A percentile compares a stretch with the other conserved stretches of the same genome.
Conservation (phyloP, 2,888 invertebrate species). For the Diploptera punctata region DNA sequence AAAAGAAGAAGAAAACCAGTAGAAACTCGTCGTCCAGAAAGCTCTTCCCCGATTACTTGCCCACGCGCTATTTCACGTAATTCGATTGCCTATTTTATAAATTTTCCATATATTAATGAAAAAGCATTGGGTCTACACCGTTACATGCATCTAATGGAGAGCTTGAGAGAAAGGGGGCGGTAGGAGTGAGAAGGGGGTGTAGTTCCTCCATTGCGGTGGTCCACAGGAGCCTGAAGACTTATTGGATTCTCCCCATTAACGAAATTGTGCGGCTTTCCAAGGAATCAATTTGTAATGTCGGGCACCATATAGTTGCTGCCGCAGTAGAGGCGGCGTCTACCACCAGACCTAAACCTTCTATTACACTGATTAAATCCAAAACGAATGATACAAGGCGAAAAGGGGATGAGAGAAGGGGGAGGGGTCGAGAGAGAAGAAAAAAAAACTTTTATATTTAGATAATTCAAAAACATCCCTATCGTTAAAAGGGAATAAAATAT, state of each 20-base stretch:
- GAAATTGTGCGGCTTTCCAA: conserved; percentile 42
- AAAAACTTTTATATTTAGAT: conserved; percentile 32
- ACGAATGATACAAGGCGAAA: conserved; percentile 40
- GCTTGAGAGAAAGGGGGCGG: not conserved
- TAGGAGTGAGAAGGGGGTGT: not conserved
- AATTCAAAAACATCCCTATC: conserved; percentile 33
- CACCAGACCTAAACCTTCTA: conserved; percentile 40
- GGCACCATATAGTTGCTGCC: conserved; percentile 27
- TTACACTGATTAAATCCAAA: conserved; percentile 44
- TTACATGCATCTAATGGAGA: conserved; percentile 34
- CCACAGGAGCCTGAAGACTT: conserved; percentile 33
- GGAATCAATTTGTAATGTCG: conserved; percentile 43
- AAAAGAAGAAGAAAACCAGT: not conserved
- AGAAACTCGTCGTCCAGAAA: conserved; percentile 26
- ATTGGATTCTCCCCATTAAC: conserved; percentile 42
- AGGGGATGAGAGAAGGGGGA: conserved; percentile 3
- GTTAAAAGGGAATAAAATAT: conserved; percentile 33
- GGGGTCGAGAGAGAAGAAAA: not conserved
- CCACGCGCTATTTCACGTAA: conserved; percentile 36
- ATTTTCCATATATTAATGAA: conserved; percentile 43
- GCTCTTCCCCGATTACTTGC: conserved; percentile 39
- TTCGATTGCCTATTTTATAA: conserved; percentile 43
- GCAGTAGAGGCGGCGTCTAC: not conserved
- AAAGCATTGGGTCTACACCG: conserved; percentile 36
- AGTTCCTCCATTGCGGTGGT: conserved; percentile 17